These are phyloP conservation scores for Ommatoiulus sabulosus DNA, from an alignment of 2,888 invertebrate species.

Conservation along the genomic window DNA sequence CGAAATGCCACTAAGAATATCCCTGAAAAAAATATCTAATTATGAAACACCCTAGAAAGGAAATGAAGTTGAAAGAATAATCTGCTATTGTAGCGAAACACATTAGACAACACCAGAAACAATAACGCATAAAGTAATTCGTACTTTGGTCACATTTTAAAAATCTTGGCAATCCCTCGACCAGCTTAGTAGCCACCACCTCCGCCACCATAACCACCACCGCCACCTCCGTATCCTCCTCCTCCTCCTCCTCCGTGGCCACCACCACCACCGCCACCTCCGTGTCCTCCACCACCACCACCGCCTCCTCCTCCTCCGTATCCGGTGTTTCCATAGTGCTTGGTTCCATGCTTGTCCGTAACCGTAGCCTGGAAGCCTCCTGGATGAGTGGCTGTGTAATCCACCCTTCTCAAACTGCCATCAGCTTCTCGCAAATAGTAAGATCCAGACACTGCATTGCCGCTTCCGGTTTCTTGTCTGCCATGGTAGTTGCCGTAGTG, in stretches of 20 bases:
- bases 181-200: not conserved
- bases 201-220: not conserved
- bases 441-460: constrained; percentile 54
- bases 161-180: not conserved
- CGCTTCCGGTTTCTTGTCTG: constrained; percentile 54
- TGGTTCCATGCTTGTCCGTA: constrained; percentile 56
- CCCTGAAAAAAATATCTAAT: too few relatives aligned
- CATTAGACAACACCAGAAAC: not conserved
- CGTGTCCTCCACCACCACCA: not conserved
- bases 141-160: not conserved
- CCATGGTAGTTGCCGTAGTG: constrained; percentile 58
- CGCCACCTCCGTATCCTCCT: not conserved
- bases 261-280: not conserved
- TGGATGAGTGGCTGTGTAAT: constrained; percentile 57
- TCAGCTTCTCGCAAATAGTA: constrained; percentile 57
- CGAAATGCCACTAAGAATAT: not conserved
- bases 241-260: not conserved
- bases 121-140: not conserved
- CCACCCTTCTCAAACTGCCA: constrained; percentile 56
- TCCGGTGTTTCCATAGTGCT: constrained; percentile 48
- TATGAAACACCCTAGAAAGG: not conserved
- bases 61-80: not conserved
- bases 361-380: constrained; percentile 57
- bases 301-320: not conserved
- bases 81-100: not conserved